phyloP scores from a whole-genome alignment of 2,113 vertebrate genomes.

The Prionailurus bengalensis region DNA sequence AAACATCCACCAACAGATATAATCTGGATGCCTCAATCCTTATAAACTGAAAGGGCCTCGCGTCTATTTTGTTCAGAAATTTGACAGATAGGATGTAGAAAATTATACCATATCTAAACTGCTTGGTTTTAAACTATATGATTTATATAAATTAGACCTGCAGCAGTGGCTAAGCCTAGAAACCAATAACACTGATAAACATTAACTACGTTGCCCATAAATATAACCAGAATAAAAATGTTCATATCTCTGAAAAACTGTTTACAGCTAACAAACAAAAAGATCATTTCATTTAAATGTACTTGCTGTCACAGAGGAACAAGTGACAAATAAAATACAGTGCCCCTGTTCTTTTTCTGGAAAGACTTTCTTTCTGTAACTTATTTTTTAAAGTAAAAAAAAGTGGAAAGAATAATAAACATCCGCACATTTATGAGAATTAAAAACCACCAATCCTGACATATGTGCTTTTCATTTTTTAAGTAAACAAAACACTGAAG shows the following conservation, averaged over 20 bases:
- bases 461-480: not conserved
- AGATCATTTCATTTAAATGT: not conserved
- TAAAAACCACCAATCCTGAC: not conserved
- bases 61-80: not conserved
- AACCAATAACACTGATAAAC: not conserved
- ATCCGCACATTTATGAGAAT: not conserved
- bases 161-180: not conserved
- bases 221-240: not conserved
- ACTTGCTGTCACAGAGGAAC: not conserved
- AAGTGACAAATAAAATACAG: not conserved
- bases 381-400: constrained; percentile 5
- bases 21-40: not conserved
- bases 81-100: not conserved
- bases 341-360: not conserved
- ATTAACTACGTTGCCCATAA: not conserved
- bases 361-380: not conserved
- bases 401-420: not conserved
- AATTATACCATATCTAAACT: not conserved
- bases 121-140: not conserved
- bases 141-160: not conserved
- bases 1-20: not conserved
- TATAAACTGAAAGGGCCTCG: not conserved
- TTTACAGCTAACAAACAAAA: not conserved
- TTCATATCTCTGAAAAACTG: not conserved
- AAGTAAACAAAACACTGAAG: not conserved